Evolutionary conservation across 2,888 invertebrate species (phyloP), one percentile per base, ranked within the genome.

Genomic region (Encarsia formosa): DNA sequence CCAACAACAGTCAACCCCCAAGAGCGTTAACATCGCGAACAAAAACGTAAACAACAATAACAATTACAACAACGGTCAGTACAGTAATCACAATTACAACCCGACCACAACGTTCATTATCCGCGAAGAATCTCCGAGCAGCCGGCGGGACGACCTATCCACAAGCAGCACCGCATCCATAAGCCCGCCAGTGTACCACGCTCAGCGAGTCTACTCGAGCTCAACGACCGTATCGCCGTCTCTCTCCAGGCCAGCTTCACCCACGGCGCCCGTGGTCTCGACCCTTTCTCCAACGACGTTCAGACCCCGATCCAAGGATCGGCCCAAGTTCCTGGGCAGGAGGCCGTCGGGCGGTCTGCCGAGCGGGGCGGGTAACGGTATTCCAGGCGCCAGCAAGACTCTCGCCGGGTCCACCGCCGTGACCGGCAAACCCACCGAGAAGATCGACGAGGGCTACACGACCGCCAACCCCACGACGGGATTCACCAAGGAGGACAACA

Each of bases 351-450:
- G 62, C 22, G 63, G 64, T 19, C 57, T 63, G 11, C 56, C 54
- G 20, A 44, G 61, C 19, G 63, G 63, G 22, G 39, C 60, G 49
- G 63, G 63, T 31, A 63, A 63, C 54, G 65, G 63, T 11, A 48
- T 61, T 18, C 63, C 63, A 24, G 60, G 64, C 46, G 52, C 61
- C 18, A 61, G 56, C 22, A 60, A 56, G 46, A 50, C 60, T 20
- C 52, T 65, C 38, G 59, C 49, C 6, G 64, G 61, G 20, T 65
- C 65, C 3, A 52, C 58, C 24, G 50, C 54, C 8, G 56, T 65
- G 22, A 58, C 58, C 9, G 61, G 59, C 1, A 49, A 46, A 32
- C 38, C 50, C 2, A 15, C 9, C 9, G 32, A 23, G 4, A 24
- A 35, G 6, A 15, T 11, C 13, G 20, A 19, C 5, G 11, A 22